Base-by-base conservation (phyloP, 2,113 vertebrate species). In the Planiliza haematocheilus region DNA sequence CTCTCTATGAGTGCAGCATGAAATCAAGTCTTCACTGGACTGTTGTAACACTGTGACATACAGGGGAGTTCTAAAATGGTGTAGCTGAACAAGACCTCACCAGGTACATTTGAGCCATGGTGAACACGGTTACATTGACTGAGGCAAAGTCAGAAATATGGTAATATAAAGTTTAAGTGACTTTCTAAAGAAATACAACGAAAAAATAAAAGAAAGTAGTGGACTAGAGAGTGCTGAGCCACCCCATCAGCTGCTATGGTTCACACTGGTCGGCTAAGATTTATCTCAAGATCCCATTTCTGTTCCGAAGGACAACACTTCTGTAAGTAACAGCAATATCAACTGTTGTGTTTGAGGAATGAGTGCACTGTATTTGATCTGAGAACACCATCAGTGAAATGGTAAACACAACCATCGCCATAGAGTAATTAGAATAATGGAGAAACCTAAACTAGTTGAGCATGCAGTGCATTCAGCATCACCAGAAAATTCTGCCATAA, bases 311-410 rank as follows among this genome's bases (percentile, higher is more conserved):
- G 24, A 30, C 24, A 30, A 30, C 24, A 30, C 24, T 30, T 30
- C 24, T 30, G 5, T 30, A 30, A 30, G 24, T 30, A 30, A 30
- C 24, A 30, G 5, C 24, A 30, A 30, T 30, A 30, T 3, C 2
- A 30, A 30, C 24, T 2, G 24, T 5, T 30, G n/a, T 56, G 41
- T 39, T 18, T 53, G 16, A 46, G 65, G 52, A 68, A 46, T 56
- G 42, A 68, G 41, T 45, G 21, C 18, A 42, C 38, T 46, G 21
- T 8, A 37, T 11, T 36, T 21, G 24, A 56, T 7, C 16, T 17
- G 4, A 42, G 39, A 43, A 24, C 41, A 56, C 17, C 14, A 64
- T 46, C 43, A 18, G 9, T 68, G 17, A 70, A 48, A 58, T 4
- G 10, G 20, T 48, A 58, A 49, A 43, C 64, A 67, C 11, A 8